A percentile compares a stretch with the other conserved stretches of the same genome.
phyloP scores from a whole-genome alignment of 2,797 vertebrate species.

The Coluber constrictor region DNA sequence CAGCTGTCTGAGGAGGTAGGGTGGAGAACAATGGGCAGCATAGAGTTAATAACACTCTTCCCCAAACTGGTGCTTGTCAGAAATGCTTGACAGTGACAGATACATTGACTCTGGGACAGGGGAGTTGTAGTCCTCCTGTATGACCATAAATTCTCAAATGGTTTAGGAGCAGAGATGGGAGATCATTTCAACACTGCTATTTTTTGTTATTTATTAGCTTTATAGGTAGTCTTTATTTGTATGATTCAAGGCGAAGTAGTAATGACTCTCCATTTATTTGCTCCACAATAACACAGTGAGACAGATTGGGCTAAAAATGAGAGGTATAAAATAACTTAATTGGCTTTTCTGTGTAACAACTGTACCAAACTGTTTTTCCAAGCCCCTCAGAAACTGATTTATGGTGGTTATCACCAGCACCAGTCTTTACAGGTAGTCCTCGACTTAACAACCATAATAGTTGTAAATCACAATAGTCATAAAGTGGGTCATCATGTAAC shows the following conservation, averaged over 20 bases:
- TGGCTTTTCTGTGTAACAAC: background rate
- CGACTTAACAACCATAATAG: background rate
- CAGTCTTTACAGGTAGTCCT: background rate
- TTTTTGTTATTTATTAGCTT: background rate
- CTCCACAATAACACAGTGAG: background rate
- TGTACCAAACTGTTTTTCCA: background rate
- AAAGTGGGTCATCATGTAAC: background rate
- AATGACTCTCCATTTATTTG: background rate
- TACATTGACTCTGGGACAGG: background rate
- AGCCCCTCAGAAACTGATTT: background rate
- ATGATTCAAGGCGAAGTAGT: background rate
- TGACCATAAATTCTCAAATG: background rate
- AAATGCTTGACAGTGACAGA: background rate
- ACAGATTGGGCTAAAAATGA: background rate
- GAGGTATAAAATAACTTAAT: background rate
- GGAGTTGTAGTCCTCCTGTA: background rate
- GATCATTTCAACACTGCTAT: background rate
- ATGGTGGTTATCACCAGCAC: background rate
- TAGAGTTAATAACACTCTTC: background rate
- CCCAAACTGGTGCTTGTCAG: background rate
- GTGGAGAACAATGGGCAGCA: background rate
- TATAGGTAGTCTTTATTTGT: background rate
- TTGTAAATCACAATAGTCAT: background rate
- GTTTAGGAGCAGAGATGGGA: background rate
- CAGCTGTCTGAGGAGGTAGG: constrained; percentile 69